A percentile compares a stretch with the other conserved stretches of the same genome.
phyloP scores from a whole-genome alignment of 2,888 invertebrate genomes.

The Callyntrura guangdongensis region DNA sequence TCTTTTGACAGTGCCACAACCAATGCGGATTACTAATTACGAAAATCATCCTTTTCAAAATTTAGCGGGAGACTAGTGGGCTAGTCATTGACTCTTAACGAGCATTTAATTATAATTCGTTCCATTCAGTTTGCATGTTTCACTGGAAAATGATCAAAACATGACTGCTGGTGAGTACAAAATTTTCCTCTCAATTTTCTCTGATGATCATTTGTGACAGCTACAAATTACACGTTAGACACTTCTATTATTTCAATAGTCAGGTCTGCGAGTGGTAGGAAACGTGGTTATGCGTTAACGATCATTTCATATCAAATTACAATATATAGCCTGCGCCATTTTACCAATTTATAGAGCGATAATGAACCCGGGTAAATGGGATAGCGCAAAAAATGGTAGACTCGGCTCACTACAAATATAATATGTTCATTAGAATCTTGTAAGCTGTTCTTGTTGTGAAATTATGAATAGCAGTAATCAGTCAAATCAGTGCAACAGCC shows the following conservation, averaged over 20 bases:
- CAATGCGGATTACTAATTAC: constrained; percentile 16
- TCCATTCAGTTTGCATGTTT: not conserved
- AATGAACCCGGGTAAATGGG: constrained; percentile 1
- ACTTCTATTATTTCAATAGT: constrained; percentile 9
- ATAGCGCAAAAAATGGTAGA: not conserved
- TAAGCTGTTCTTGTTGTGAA: not conserved
- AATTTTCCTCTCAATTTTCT: constrained; percentile 35
- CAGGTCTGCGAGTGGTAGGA: not conserved
- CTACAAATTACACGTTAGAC: constrained; percentile 40
- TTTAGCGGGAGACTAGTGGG: not conserved
- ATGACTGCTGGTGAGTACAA: constrained; percentile 55
- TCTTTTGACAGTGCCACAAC: not conserved
- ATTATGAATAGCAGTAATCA: constrained; percentile 31
- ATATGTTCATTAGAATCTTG: constrained; percentile 1
- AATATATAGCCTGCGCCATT: not conserved
- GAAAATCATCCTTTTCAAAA: constrained; percentile 34
- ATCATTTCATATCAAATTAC: not conserved
- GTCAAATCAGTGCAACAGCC: not conserved
- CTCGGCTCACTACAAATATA: not conserved
- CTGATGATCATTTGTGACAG: constrained; percentile 29
- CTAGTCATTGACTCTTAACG: not conserved
- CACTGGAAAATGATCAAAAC: not conserved
- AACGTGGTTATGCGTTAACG: not conserved
- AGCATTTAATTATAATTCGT: constrained; percentile 1
- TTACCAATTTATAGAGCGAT: not conserved